phyloP scores from a whole-genome alignment of 2,113 vertebrate genomes.

The Clarias gariepinus region DNA sequence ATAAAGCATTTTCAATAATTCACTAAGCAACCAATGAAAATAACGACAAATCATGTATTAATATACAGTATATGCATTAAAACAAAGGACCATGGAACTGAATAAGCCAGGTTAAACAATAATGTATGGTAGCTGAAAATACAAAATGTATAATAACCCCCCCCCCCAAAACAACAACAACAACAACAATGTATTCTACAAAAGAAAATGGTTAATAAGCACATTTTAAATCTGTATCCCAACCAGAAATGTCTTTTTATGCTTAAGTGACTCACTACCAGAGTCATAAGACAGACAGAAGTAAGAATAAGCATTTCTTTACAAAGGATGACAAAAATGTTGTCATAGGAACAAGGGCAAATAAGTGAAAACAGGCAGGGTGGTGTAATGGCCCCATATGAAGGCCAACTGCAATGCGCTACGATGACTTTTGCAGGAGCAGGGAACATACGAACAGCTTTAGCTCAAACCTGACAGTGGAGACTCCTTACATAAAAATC shows the following conservation, averaged over 20 bases:
- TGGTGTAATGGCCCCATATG: neutral
- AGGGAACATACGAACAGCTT: neutral
- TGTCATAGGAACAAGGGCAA: slow-evolving; percentile 26
- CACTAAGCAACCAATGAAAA: neutral
- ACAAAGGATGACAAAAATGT: slow-evolving; percentile 12
- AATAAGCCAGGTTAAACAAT: neutral
- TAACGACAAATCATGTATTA: neutral
- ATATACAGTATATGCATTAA: neutral
- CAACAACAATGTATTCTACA: neutral
- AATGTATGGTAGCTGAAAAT: neutral
- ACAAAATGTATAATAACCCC: neutral
- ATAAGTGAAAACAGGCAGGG: neutral
- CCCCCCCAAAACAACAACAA: too few species aligned
- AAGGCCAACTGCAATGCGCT: neutral
- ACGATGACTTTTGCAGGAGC: neutral
- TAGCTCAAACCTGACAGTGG: neutral
- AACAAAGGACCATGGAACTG: neutral
- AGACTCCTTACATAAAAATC: neutral
- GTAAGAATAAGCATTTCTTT: slow-evolving; percentile 5
- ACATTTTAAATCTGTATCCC: neutral
- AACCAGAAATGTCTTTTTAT: neutral
- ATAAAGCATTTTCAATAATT: neutral
- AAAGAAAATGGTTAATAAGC: neutral
- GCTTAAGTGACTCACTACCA: neutral
- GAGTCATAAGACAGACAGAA: slow-evolving; percentile 11